A percentile compares a stretch with the other conserved stretches of the same genome.
Evolutionary conservation across 2,888 invertebrate genomes (phyloP).

Genomic region (Hirtodrosophila duncani): DNA sequence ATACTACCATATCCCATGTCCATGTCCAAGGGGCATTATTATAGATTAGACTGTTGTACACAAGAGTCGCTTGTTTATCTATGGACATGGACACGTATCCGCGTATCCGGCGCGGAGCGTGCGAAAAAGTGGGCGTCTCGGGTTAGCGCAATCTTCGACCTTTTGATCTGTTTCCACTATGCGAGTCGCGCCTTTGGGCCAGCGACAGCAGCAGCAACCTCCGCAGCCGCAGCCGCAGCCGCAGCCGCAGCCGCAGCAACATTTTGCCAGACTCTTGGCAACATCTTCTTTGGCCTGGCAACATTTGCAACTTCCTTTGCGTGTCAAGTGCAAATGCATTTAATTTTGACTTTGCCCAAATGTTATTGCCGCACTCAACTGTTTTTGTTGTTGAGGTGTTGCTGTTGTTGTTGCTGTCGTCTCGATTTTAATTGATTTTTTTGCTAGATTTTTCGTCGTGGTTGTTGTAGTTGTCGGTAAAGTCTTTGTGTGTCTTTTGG

Average conservation of each 20-base stretch:
- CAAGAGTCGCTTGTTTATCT: conserved; percentile 48
- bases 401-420: conserved; percentile 35
- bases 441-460: conserved; percentile 23
- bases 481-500: conserved; percentile 32
- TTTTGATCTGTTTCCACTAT: conserved; percentile 67
- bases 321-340: conserved; percentile 71
- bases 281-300: conserved; percentile 31
- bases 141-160: conserved; percentile 72
- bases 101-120: conserved; percentile 65
- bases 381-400: neutral
- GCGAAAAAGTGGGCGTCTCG: conserved; percentile 71
- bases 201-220: conserved; percentile 15
- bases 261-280: conserved; percentile 20
- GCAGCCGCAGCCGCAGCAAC: conserved; percentile 16
- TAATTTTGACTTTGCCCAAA: conserved; percentile 62
- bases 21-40: conserved; percentile 33
- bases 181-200: too few relatives aligned
- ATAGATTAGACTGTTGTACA: conserved; percentile 44
- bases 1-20: too few relatives aligned
- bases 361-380: conserved; percentile 37
- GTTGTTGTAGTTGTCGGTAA: conserved; percentile 47
- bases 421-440: conserved; percentile 63
- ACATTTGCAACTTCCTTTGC: conserved; percentile 68
- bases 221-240: neutral
- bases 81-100: conserved; percentile 35